A percentile compares a stretch with the other conserved stretches of the same genome.
Evolutionary conservation across 1,140 invertebrate genomes (phyloP).

Genomic region (Mercenaria mercenaria): DNA sequence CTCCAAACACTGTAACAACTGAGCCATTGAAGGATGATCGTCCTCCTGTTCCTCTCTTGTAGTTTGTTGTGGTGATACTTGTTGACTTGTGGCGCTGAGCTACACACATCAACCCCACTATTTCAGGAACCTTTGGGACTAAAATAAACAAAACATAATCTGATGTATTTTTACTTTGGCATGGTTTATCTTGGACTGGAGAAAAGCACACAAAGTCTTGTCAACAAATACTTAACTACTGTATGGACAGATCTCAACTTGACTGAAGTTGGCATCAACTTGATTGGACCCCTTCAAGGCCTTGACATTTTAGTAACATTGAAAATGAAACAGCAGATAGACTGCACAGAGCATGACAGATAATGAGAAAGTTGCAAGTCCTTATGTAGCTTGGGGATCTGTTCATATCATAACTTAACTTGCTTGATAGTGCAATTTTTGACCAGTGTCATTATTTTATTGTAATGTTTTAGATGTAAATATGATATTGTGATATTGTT

Average conservation of each 20-base stretch:
- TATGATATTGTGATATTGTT: too few species aligned
- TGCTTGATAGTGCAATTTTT: too few species aligned
- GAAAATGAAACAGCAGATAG: too few species aligned
- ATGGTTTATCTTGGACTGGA: neutral
- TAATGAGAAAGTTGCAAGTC: too few species aligned
- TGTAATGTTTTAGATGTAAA: too few species aligned
- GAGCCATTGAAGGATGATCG: slow-evolving; percentile 98
- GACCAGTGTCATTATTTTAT: too few species aligned
- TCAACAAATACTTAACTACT: neutral
- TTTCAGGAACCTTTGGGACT: slow-evolving; percentile 35
- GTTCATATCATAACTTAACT: too few species aligned
- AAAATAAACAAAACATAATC: neutral
- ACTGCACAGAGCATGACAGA: too few species aligned
- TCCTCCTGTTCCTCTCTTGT: slow-evolving; percentile 95
- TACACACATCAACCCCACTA: neutral
- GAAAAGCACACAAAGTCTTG: neutral
- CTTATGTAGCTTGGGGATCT: too few species aligned
- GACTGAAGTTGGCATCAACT: too few species aligned
- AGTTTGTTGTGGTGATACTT: slow-evolving; percentile 66
- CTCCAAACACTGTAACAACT: slow-evolving; percentile 98
- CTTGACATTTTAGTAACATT: neutral
- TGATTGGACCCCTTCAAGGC: too few species aligned
- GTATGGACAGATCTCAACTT: neutral
- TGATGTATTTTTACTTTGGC: neutral
- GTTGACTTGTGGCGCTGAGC: slow-evolving; percentile 30